Conservation (phyloP, 1,140 invertebrate species). For the Brachionus rotundiformis region DNA sequence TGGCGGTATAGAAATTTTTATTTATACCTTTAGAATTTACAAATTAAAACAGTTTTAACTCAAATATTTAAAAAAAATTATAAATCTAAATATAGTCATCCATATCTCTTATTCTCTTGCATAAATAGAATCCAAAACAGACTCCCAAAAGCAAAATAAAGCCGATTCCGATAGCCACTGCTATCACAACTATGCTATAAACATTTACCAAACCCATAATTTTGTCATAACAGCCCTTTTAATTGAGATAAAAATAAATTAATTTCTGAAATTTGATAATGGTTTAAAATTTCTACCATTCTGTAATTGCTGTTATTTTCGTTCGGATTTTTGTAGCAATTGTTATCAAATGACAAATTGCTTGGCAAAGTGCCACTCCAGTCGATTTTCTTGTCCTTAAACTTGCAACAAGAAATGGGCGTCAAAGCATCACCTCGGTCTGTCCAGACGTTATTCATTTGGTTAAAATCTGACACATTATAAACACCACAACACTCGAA, state of each 20-base stretch:
- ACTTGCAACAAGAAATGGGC: constrained; percentile 27
- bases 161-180: constrained; percentile 10
- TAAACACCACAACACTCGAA: constrained; percentile 51
- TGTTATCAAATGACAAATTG: background rate
- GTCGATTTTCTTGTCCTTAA: background rate
- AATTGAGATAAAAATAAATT: background rate
- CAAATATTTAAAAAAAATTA: background rate
- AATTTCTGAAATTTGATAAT: background rate
- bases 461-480: constrained; percentile 34
- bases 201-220: background rate
- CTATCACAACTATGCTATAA: constrained; percentile 21
- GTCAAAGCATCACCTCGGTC: background rate
- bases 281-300: background rate
- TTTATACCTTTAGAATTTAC: background rate
- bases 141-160: constrained; percentile 12
- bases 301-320: background rate
- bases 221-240: constrained; percentile 49
- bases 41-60: background rate
- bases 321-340: constrained; percentile 15
- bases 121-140: constrained; percentile 41
- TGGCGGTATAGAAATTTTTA: background rate
- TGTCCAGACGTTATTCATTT: constrained; percentile 24
- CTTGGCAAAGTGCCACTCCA: constrained; percentile 32
- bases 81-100: constrained; percentile 10
- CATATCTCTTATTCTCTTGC: constrained; percentile 45